A percentile compares a stretch with the other conserved stretches of the same genome.
Evolutionary conservation across 1,140 invertebrate species (phyloP).

Genomic region (Holcopasites calliopsidis): DNA sequence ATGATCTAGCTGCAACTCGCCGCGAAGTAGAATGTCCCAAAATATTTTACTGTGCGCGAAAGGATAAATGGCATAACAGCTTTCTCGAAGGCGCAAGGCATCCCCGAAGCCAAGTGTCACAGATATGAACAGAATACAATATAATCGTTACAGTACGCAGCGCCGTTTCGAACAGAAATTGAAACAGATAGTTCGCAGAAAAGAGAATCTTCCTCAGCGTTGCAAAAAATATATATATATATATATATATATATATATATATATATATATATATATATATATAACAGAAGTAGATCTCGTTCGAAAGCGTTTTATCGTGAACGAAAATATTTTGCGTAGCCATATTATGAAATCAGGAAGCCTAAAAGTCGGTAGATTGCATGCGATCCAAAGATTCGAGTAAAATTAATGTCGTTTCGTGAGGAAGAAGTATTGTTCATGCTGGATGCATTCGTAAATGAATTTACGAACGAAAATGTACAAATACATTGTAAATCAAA

Average conservation of each 20-base stretch:
- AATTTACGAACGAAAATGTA: conserved; percentile 13
- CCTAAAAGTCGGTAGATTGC: conserved; percentile 79
- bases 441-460: conserved; percentile 23
- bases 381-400: conserved; percentile 73
- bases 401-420: conserved; percentile 56
- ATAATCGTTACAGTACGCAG: neutral
- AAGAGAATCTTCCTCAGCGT: conserved; percentile 12
- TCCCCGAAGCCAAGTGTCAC: conserved; percentile 14
- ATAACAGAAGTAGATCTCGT: conserved; percentile 30
- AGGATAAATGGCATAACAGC: conserved; percentile 18
- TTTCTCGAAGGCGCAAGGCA: conserved; percentile 23
- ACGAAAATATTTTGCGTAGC: conserved; percentile 55
- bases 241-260: too few species aligned
- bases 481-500: conserved; percentile 5
- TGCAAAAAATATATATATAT: too few species aligned
- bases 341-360: conserved; percentile 64
- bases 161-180: neutral
- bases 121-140: neutral
- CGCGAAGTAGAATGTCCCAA: conserved; percentile 7
- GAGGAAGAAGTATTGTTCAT: conserved; percentile 33
- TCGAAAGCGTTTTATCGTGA: conserved; percentile 51
- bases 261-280: too few species aligned
- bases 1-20: conserved; percentile 7
- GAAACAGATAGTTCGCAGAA: conserved; percentile 2
- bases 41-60: conserved; percentile 14